Evolutionary conservation across 2,888 invertebrate genomes (phyloP).

Genomic region (Bellardia bayeri): DNA sequence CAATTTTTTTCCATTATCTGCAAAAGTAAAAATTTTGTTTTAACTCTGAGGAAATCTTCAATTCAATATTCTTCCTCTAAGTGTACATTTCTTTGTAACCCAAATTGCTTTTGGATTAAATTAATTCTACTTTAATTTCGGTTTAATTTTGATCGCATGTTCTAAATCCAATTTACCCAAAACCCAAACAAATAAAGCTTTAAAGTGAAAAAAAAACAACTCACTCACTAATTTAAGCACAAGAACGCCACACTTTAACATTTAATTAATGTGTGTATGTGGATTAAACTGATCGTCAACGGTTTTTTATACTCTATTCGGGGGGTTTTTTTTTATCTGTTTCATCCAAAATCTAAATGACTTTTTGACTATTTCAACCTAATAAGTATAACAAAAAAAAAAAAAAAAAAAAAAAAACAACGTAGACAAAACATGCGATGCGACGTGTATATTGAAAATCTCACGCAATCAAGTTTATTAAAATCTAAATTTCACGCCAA

Average conservation of each 20-base stretch:
- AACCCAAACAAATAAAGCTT: conserved; percentile 17
- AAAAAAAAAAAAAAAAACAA: background rate
- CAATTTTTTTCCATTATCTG: too few relatives aligned
- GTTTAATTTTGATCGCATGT: conserved; percentile 47
- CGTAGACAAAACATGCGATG: conserved; percentile 44
- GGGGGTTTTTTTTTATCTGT: background rate
- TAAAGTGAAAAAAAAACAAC: conserved; percentile 24
- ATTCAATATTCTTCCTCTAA: background rate
- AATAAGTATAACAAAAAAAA: background rate
- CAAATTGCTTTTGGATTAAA: conserved; percentile 31
- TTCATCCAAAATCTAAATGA: conserved; percentile 14
- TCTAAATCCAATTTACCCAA: conserved; percentile 30
- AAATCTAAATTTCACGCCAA: conserved; percentile 83
- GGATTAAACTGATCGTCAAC: conserved; percentile 51
- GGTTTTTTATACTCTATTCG: conserved; percentile 25
- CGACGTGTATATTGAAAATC: conserved; percentile 43
- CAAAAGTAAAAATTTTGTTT: too few relatives aligned
- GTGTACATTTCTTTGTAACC: background rate
- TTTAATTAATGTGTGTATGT: conserved; percentile 48
- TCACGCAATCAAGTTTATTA: conserved; percentile 71
- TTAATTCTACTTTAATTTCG: conserved; percentile 31
- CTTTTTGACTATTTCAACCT: conserved; percentile 36
- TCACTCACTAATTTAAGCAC: conserved; percentile 30
- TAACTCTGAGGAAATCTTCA: too few relatives aligned
- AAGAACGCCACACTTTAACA: conserved; percentile 64